Evolutionary conservation across 2,797 vertebrate genomes (phyloP).

Genomic region (Acanthis flammea): DNA sequence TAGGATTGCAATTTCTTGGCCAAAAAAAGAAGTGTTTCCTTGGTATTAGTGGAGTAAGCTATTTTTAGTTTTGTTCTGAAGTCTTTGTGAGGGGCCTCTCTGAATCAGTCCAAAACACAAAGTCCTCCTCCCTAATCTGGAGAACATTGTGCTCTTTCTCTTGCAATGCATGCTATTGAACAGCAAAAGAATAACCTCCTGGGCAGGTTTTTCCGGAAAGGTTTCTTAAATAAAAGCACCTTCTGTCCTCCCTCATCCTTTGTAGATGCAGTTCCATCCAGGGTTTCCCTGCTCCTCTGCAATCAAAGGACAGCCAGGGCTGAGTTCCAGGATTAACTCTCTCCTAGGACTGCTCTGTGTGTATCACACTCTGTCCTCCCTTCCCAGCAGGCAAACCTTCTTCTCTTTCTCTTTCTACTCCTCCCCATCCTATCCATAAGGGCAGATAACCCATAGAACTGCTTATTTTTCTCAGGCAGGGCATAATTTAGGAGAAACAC

Average conservation of each 20-base stretch:
- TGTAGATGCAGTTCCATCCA: not conserved
- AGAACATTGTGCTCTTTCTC: not conserved
- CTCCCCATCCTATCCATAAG: not conserved
- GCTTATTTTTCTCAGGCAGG: not conserved
- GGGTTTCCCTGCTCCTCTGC: not conserved
- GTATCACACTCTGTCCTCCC: not conserved
- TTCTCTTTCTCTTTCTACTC: not conserved
- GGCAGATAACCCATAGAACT: not conserved
- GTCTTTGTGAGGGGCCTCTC: constrained; percentile 38
- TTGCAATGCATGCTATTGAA: not conserved
- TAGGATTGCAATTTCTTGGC: constrained; percentile 48
- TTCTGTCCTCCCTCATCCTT: not conserved
- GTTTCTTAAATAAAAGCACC: not conserved
- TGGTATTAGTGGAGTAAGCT: constrained; percentile 15
- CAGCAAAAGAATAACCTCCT: not conserved
- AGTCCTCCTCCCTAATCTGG: constrained; percentile 14
- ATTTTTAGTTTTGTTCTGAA: constrained; percentile 62
- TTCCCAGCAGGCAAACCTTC: not conserved
- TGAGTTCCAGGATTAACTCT: not conserved
- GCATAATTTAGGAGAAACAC: not conserved
- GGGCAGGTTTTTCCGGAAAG: not conserved
- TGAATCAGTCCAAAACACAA: constrained; percentile 42
- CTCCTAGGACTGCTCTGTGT: not conserved
- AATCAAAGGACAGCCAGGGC: not conserved
- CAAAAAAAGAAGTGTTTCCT: constrained; percentile 17